Evolutionary conservation across 2,888 invertebrate genomes (phyloP), one percentile per base, ranked within the genome.

Genomic region (Drosophila peninsularis): DNA sequence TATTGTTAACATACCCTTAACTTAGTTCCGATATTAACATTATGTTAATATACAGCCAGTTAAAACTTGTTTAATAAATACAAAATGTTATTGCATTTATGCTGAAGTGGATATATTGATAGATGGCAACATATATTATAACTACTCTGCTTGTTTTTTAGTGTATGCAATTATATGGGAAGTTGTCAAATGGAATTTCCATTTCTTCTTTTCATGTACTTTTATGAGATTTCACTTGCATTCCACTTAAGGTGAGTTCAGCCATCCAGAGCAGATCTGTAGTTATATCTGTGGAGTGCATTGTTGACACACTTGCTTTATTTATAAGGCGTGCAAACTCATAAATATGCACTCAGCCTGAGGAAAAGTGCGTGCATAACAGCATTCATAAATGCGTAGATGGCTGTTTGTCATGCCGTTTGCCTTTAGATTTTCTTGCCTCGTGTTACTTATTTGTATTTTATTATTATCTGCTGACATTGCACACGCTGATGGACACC

Each of bases 261-360:
- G 57, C 21, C 56, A 76, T n/a, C 62, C 24, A 50, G 53, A 56
- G 37, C 32, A 44, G 14, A 52, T 49, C 45, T 14, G 42, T 50
- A 54, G 55, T 14, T 24, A 61, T 76, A 60, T 45, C 70, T 52
- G 30, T 63, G 82, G 72, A 72, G 86, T 79, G 83, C 86, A 77
- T 81, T 88, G 88, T 88, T 85, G 84, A 85, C 85, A 88, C 84
- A 83, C 58, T 78, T 83, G 71, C 61, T 63, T 83, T 85, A 85
- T 88, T 86, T 86, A 78, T 86, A 81, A 76, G 76, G 71, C 70
- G 62, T 49, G 66, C 66, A 65, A 54, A 62, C 69, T 78, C 81
- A 85, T 88, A 88, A 81, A 86, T 86, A 88, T 83, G 79, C 69
- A 86, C 64, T 42, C 56, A 67, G 73, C 58, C 63, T 50, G 49